These are phyloP conservation scores for Harpalus rubripes DNA, from an alignment of 2,888 invertebrate species.

Conservation along the genomic window DNA sequence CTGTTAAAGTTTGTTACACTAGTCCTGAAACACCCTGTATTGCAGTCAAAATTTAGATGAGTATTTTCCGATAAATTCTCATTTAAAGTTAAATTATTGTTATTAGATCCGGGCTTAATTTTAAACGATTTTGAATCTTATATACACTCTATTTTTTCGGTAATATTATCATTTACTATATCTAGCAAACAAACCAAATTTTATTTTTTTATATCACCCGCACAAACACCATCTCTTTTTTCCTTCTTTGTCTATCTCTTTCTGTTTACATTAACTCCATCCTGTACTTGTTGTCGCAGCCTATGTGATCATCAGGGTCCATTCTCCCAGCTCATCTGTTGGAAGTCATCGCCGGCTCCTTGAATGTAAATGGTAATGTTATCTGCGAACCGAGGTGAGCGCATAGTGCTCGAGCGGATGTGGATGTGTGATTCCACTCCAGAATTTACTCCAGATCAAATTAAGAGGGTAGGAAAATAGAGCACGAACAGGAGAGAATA, in stretches of 20 bases:
- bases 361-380: constrained; percentile 64
- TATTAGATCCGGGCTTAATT: too few relatives aligned
- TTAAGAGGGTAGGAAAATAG: neutral
- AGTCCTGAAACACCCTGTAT: too few relatives aligned
- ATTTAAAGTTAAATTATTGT: too few relatives aligned
- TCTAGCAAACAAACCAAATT: neutral
- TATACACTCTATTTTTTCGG: too few relatives aligned
- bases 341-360: constrained; percentile 25
- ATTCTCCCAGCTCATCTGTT: constrained; percentile 32
- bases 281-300: constrained; percentile 17
- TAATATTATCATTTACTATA: too few relatives aligned
- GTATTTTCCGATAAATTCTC: too few relatives aligned
- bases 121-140: too few relatives aligned
- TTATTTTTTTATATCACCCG: neutral
- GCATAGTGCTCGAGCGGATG: constrained; percentile 13
- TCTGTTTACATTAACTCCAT: neutral
- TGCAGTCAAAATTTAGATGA: too few relatives aligned
- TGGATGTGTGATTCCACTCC: neutral
- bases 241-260: neutral
- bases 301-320: constrained; percentile 48
- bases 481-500: neutral
- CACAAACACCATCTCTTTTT: neutral
- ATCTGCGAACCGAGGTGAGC: constrained; percentile 54
- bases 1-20: too few relatives aligned
- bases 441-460: constrained; percentile 3